Evolutionary conservation across 2,888 invertebrate species (phyloP).

Genomic region (Ennomos fuscantarius): DNA sequence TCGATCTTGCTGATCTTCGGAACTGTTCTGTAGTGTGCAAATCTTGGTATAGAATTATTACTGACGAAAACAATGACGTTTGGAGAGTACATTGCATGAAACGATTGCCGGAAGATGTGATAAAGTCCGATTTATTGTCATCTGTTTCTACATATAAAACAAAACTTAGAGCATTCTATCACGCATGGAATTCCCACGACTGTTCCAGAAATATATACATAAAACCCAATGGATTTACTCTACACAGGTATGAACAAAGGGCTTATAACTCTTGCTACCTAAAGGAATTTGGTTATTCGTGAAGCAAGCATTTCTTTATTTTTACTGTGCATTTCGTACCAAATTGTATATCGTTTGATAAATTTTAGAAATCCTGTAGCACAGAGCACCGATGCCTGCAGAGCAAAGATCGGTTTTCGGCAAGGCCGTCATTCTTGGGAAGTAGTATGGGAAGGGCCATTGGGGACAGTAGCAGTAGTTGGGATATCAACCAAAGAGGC

Average conservation of each 20-base stretch:
- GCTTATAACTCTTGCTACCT: no score
- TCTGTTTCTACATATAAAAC: constrained; percentile 96
- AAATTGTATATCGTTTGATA: not conserved
- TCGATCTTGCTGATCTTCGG: constrained; percentile 93
- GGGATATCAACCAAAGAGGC: constrained; percentile 98
- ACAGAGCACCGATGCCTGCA: constrained; percentile 98
- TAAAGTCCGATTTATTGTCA: constrained; percentile 96
- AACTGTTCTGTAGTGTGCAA: constrained; percentile 97
- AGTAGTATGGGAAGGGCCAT: constrained; percentile 98
- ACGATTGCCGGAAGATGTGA: constrained; percentile 92
- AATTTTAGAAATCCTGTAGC: constrained; percentile 95
- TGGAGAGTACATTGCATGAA: constrained; percentile 96
- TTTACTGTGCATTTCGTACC: not conserved
- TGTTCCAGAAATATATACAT: constrained; percentile 98
- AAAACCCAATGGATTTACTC: constrained; percentile 98
- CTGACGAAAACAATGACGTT: constrained; percentile 97
- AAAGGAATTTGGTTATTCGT: no score
- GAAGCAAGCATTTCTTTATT: not conserved
- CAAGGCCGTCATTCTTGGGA: constrained; percentile 99
- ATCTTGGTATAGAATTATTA: constrained; percentile 95
- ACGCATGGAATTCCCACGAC: constrained; percentile 99
- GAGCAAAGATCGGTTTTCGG: constrained; percentile 95
- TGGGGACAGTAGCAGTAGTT: constrained; percentile 99
- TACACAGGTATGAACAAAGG: constrained; percentile 88
- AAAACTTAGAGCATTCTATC: constrained; percentile 96